Percentiles rank a stretch among this genome's conserved stretches.
Conservation (phyloP, 2,113 vertebrate genomes). For the Tonatia bakeri region DNA sequence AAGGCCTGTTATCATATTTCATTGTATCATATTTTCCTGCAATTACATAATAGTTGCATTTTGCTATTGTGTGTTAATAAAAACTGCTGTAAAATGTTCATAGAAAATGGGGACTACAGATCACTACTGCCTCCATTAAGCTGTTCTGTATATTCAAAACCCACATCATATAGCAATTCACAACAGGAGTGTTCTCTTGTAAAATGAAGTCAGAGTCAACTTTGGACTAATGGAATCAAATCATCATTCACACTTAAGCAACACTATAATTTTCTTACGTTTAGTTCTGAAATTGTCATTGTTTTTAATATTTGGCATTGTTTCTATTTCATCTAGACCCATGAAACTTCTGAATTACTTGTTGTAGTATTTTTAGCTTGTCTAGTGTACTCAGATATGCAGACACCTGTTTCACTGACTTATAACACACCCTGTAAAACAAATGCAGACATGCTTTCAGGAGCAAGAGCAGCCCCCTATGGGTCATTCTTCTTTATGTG, state of each 20-base stretch:
- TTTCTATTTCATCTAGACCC: background rate
- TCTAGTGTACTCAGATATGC: background rate
- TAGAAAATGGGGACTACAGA: background rate
- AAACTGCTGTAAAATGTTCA: background rate
- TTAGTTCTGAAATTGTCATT: background rate
- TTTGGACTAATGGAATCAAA: background rate
- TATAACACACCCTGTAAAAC: constrained; percentile 36
- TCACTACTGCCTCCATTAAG: constrained; percentile 41
- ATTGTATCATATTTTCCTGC: background rate
- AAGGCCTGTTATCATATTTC: background rate
- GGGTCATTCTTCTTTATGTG: background rate
- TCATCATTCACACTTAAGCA: background rate
- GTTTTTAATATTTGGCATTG: constrained; percentile 20
- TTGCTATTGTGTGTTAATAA: background rate
- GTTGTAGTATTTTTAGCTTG: background rate
- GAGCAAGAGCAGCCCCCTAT: background rate
- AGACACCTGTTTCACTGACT: constrained; percentile 38
- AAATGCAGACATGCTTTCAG: constrained; percentile 11
- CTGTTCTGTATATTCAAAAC: constrained; percentile 35
- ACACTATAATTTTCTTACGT: background rate
- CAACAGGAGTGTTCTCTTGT: background rate
- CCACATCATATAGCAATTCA: constrained; percentile 65
- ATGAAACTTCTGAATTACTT: background rate
- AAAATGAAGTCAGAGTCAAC: background rate
- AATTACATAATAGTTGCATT: background rate